phyloP scores from a whole-genome alignment of 1,140 invertebrate genomes.

The Pantala flavescens region DNA sequence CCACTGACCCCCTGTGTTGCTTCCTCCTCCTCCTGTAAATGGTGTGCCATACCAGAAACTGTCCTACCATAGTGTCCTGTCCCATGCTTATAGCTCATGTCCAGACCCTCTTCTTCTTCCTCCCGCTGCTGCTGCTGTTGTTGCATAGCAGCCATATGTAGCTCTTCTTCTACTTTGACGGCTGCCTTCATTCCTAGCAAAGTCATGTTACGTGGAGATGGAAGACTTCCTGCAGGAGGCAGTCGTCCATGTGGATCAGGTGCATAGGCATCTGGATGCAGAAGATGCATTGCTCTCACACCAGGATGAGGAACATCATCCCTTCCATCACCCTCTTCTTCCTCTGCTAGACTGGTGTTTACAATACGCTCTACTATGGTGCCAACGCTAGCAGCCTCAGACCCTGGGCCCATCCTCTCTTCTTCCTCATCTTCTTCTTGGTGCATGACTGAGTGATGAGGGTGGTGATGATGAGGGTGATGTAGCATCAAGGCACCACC shows the following conservation, averaged over 20 bases:
- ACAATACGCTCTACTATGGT: neutral
- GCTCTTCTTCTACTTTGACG: neutral
- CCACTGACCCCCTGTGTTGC: neutral
- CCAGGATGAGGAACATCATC: neutral
- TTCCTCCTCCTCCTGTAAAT: neutral
- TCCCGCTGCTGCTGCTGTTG: neutral
- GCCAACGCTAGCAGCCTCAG: neutral
- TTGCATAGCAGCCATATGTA: constrained; percentile 18
- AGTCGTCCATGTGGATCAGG: neutral
- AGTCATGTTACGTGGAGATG: neutral
- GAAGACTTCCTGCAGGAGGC: neutral
- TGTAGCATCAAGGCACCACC: neutral
- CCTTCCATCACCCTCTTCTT: neutral
- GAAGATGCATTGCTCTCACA: neutral
- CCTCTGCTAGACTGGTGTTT: neutral
- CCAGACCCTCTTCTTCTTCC: constrained; percentile 20
- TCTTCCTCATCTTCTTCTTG: neutral
- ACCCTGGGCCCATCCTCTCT: neutral
- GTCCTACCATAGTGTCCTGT: neutral
- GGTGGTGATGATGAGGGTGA: constrained; percentile 17
- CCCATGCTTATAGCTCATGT: constrained; percentile 26
- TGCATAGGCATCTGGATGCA: neutral
- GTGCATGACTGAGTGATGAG: neutral
- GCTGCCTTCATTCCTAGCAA: neutral
- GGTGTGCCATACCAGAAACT: neutral